A percentile compares a stretch with the other conserved stretches of the same genome.
phyloP scores from a whole-genome alignment of 2,113 vertebrate genomes.

The Microcebus jonahi region DNA sequence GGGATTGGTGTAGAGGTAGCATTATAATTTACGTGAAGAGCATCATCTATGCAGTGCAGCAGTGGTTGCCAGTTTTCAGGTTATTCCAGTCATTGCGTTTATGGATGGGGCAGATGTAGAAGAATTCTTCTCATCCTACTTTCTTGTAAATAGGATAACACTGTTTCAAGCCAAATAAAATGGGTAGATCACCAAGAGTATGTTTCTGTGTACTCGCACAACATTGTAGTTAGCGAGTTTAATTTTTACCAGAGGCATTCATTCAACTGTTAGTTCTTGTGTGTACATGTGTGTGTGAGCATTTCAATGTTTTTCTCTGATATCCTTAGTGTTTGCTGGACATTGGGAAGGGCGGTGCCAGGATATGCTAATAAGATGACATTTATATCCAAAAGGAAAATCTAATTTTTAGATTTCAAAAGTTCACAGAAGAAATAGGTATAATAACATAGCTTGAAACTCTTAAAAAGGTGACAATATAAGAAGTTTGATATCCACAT shows the following conservation, averaged over 20 bases:
- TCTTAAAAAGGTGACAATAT: neutral
- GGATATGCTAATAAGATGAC: neutral
- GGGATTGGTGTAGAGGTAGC: too few relatives aligned
- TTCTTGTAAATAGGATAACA: neutral
- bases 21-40: neutral
- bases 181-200: neutral
- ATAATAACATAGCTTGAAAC: neutral
- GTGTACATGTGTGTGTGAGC: neutral
- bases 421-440: neutral
- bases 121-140: neutral
- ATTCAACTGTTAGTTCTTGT: neutral
- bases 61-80: neutral
- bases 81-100: neutral
- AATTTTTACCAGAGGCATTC: neutral
- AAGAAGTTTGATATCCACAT: neutral
- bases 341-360: neutral
- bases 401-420: constrained; percentile 11
- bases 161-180: neutral
- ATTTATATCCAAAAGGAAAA: neutral
- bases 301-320: neutral
- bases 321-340: neutral
- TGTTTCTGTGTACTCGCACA: neutral
- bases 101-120: neutral
- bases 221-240: neutral
- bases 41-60: too few relatives aligned